Base-by-base conservation (phyloP, 2,888 invertebrate species). In the Mactromeris polynyma region DNA sequence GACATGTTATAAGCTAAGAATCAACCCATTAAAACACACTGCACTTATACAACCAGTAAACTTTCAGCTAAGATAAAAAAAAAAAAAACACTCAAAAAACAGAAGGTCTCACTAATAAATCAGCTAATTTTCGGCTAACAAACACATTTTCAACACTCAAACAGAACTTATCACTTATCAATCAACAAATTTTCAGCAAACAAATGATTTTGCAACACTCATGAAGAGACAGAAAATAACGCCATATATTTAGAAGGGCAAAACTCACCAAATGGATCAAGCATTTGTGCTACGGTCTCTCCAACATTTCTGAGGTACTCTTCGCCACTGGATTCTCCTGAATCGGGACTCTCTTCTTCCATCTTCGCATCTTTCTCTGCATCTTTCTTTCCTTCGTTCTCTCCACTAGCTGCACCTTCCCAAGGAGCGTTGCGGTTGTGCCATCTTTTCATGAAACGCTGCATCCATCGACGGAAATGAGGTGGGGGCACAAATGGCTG, bases 221-320 rank as follows among this genome's bases (percentile, higher is more conserved):
- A n/a, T n/a, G n/a, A n/a, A n/a, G n/a, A n/a, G n/a, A n/a, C n/a
- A n/a, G n/a, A n/a, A n/a, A n/a, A n/a, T n/a, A n/a, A n/a, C n/a
- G n/a, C n/a, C n/a, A 58, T 2, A 58, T 58, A 58, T 58, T 26
- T 26, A 2, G n/a, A 26, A 58, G n/a, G 2, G n/a, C 19, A 2
- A 54, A 19, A 91, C 94, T 93, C 93, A 96, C 97, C 97, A 42
- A 97, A 95, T 9, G 97, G 97, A 93, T 97, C 97, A 90, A 97
- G 95, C 94, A 97, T 96, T 80, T 97, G 96, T 4, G 97, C 96
- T 31, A 97, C 97, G 83, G 96, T 96, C 83, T 97, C 97, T 7
- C 97, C 97, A 64, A 97, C 95, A 81, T 96, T 96, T 87, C 96
- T 96, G 83, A 97, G 94, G 88, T 96, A 97, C n/a, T 95, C 95